Percentiles rank a stretch among this genome's conserved stretches.
These are phyloP conservation scores for Apocrypta bakeri DNA, from an alignment of 1,140 invertebrate species.

Conservation along the genomic window DNA sequence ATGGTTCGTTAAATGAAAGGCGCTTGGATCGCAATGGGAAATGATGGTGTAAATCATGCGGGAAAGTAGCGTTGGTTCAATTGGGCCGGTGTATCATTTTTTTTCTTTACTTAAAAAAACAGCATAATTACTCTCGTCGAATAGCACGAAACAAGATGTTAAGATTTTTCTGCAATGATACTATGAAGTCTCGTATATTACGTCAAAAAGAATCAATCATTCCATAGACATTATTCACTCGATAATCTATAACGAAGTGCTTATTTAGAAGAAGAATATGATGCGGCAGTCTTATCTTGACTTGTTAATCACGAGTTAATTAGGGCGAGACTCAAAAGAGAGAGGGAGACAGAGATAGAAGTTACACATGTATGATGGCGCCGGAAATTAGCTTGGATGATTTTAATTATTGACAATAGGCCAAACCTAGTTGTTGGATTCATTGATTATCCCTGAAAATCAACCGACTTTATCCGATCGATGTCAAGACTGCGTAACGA, in stretches of 20 bases:
- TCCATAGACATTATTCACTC: background rate
- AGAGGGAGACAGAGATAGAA: conserved; percentile 1
- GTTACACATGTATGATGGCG: background rate
- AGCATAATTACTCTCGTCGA: background rate
- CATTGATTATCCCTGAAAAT: background rate
- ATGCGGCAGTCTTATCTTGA: background rate
- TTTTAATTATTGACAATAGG: conserved; percentile 26
- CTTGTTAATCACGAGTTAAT: conserved; percentile 19
- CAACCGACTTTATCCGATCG: background rate
- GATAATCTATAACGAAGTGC: background rate
- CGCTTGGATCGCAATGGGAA: background rate
- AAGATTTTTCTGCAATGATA: no score
- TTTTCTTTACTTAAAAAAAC: no score
- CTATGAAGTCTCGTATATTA: background rate
- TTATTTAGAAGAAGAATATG: background rate
- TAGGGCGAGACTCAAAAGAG: conserved; percentile 10
- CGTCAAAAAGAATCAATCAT: background rate
- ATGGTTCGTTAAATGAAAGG: background rate
- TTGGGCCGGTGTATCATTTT: no score
- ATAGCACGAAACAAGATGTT: background rate
- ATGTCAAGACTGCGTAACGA: background rate
- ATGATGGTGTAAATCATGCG: background rate
- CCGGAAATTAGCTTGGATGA: conserved; percentile 16
- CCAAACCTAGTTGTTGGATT: background rate
- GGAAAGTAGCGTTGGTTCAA: no score